A percentile compares a stretch with the other conserved stretches of the same genome.
These are phyloP conservation scores for Ceyx cyanopectus DNA, from an alignment of 2,113 vertebrate species.

Conservation along the genomic window DNA sequence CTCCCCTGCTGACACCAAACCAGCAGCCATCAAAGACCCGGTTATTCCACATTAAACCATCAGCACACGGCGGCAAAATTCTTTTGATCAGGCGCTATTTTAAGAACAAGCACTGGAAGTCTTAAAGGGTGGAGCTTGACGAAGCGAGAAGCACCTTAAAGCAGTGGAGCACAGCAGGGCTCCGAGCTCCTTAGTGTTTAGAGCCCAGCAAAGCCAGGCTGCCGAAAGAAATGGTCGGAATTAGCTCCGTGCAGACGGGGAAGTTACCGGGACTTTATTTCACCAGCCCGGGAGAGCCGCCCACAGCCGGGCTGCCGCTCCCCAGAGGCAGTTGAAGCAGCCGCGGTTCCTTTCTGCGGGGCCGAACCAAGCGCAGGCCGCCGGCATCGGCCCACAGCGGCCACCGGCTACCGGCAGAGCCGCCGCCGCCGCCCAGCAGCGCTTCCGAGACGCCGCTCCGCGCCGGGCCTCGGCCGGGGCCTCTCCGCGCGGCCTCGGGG, in stretches of 20 bases:
- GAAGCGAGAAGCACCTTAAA: not conserved
- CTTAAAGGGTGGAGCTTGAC: not conserved
- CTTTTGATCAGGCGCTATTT: not conserved
- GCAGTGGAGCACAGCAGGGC: rapidly evolving
- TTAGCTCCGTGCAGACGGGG: rapidly evolving
- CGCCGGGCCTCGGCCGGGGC: not conserved
- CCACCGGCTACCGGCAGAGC: not conserved
- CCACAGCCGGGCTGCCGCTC: not conserved
- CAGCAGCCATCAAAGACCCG: not conserved
- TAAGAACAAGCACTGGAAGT: not conserved
- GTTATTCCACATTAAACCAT: not conserved
- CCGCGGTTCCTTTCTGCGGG: not conserved
- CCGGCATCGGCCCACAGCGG: too few species aligned
- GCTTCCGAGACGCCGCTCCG: too few species aligned
- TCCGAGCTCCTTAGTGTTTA: not conserved
- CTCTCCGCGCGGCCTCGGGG: not conserved
- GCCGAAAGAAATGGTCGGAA: rapidly evolving
- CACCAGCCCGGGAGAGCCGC: not conserved
- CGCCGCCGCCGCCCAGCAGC: not conserved
- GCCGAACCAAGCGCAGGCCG: not conserved
- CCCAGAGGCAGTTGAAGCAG: not conserved
- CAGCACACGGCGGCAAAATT: not conserved
- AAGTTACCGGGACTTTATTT: not conserved
- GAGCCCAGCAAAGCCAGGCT: not conserved
- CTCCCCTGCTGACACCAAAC: not conserved